Base-by-base conservation (phyloP, 2,888 invertebrate species). In the Cyclophora punctaria region DNA sequence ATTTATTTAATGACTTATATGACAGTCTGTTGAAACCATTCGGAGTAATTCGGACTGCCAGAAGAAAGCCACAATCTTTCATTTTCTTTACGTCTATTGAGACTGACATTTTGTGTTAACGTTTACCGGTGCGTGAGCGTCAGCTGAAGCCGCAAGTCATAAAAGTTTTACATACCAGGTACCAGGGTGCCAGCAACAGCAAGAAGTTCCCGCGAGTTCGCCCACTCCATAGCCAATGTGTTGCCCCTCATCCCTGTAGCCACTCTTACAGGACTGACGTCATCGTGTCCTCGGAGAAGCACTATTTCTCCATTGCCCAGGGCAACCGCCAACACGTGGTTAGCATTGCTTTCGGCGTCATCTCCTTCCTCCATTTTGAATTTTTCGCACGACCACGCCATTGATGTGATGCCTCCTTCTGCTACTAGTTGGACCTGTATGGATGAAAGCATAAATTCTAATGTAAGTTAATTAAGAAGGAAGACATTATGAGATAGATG, bases 331-430 rank as follows among this genome's bases (percentile, higher is more conserved):
- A 98, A 80, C 3, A 96, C 93, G 72, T 95, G 95, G 71, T 68
- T 92, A 71, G 59, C 90, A 78, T 70, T 80, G 46, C 80, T 89
- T 48, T 92, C 93, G 34, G 91, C 91, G 60, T 95, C 96, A 67
- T 95, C 95, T 1, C 94, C 94, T 78, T 98, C 98, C 76, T 98
- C 98, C 97, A 98, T 98, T 86, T 97, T 98, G 83, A 98, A 98
- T 74, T 98, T 98, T 78, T 98, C 97, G 75, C 98, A 98, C 33
- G 97, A 97, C 98, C 98, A 98, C 7, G 96, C 94, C 96, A 98
- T 96, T 46, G 95, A 92, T 2, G 93, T 93, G 65, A 98, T 97
- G 5, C 95, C 95, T 50, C 96, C 94, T 69, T 96, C 95, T 42
- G 94, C 93, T 53, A 93, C 93, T n/a, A 97, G 78, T 71, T 95